Evolutionary conservation across 2,113 vertebrate genomes (phyloP).

Genomic region (Ariopsis seemanni): DNA sequence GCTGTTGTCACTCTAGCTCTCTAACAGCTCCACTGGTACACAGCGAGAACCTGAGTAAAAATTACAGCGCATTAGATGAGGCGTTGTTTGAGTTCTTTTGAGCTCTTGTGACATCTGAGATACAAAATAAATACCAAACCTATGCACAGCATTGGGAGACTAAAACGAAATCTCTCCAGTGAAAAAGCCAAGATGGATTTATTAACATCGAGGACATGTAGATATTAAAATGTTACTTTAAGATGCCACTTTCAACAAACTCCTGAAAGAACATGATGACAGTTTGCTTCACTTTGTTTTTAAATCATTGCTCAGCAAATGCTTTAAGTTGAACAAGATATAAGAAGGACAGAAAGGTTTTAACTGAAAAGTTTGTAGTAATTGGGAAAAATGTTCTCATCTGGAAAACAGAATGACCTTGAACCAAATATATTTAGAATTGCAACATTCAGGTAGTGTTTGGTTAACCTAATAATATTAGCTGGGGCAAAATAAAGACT

Average conservation of each 20-base stretch:
- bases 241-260: neutral
- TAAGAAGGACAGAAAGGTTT: neutral
- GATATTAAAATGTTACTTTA: neutral
- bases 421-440: neutral
- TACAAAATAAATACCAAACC: slow-evolving; percentile 21
- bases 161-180: neutral
- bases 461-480: neutral
- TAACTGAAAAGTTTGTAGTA: neutral
- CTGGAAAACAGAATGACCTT: neutral
- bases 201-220: neutral
- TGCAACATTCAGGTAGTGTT: neutral
- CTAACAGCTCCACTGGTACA: slow-evolving; percentile 4
- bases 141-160: neutral
- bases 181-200: neutral
- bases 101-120: neutral
- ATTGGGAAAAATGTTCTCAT: neutral
- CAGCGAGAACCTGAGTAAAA: neutral
- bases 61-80: neutral
- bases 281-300: neutral
- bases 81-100: slow-evolving; percentile 12
- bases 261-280: neutral
- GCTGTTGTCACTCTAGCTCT: slow-evolving; percentile 3
- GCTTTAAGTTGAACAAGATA: neutral
- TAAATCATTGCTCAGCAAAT: neutral
- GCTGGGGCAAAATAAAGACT: neutral